Evolutionary conservation across 2,113 vertebrate genomes (phyloP).

Genomic region (Menura novaehollandiae): DNA sequence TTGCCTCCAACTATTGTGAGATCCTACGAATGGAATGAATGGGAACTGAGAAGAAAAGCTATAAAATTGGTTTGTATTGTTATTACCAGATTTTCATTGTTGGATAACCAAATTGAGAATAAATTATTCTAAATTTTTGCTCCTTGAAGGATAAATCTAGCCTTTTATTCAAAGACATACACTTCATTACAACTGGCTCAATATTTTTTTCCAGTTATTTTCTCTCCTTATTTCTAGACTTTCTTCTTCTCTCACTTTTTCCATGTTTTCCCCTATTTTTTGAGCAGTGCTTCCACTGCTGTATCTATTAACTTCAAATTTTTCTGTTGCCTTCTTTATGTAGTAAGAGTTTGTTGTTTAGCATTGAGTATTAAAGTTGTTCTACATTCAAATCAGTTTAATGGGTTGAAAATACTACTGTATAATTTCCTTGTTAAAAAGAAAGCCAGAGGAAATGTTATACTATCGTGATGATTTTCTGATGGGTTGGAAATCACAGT

Average conservation of each 20-base stretch:
- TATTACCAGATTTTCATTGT: background rate
- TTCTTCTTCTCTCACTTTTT: background rate
- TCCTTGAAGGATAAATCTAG: background rate
- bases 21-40: conserved; percentile 95
- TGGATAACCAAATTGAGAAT: background rate
- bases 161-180: background rate
- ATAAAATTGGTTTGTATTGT: conserved; percentile 85
- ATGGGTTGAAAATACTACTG: background rate
- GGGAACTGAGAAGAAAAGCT: conserved; percentile 91
- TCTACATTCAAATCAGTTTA: background rate
- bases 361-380: background rate
- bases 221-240: background rate
- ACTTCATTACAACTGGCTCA: background rate
- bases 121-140: background rate
- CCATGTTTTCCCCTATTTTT: background rate
- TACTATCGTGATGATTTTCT: background rate
- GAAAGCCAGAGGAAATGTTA: background rate
- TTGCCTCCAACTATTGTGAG: conserved; percentile 80
- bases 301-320: background rate
- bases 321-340: background rate
- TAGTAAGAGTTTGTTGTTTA: background rate
- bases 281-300: background rate
- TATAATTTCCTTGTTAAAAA: background rate
- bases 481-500: background rate
- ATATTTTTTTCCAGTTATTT: background rate